A percentile compares a stretch with the other conserved stretches of the same genome.
Evolutionary conservation across 2,797 vertebrate species (phyloP).

Genomic region (Gorsachius magnificus): DNA sequence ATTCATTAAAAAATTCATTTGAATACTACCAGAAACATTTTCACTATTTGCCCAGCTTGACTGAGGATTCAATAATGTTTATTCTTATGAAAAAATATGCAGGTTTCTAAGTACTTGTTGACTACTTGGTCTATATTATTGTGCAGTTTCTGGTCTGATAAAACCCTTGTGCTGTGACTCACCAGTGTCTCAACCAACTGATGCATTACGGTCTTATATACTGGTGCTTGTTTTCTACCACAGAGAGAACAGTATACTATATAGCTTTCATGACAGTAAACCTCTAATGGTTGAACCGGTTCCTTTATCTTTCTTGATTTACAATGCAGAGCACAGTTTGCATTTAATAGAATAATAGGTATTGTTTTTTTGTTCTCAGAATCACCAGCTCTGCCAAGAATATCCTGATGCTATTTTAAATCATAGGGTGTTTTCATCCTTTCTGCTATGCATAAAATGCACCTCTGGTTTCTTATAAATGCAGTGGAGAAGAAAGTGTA

Average conservation of each 20-base stretch:
- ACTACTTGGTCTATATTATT: background rate
- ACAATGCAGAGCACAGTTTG: background rate
- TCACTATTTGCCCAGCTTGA: background rate
- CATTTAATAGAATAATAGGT: background rate
- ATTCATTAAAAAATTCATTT: background rate
- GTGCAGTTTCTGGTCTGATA: background rate
- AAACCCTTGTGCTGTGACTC: background rate
- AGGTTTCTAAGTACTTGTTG: background rate
- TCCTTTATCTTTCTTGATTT: background rate
- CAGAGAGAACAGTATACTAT: background rate
- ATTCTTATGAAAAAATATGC: background rate
- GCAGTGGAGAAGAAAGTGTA: background rate
- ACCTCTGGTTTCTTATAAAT: background rate
- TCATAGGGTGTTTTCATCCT: background rate
- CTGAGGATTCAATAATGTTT: background rate
- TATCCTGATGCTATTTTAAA: background rate
- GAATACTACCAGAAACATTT: background rate
- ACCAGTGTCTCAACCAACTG: background rate
- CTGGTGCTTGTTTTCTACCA: background rate
- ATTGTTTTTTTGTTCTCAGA: background rate
- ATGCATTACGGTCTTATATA: background rate
- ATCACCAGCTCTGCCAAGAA: background rate
- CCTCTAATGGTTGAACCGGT: background rate
- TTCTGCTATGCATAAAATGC: background rate
- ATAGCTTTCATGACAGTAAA: background rate